Evolutionary conservation across 2,113 vertebrate species (phyloP), one percentile per base, ranked within the genome.

Genomic region (Arenaria interpres): DNA sequence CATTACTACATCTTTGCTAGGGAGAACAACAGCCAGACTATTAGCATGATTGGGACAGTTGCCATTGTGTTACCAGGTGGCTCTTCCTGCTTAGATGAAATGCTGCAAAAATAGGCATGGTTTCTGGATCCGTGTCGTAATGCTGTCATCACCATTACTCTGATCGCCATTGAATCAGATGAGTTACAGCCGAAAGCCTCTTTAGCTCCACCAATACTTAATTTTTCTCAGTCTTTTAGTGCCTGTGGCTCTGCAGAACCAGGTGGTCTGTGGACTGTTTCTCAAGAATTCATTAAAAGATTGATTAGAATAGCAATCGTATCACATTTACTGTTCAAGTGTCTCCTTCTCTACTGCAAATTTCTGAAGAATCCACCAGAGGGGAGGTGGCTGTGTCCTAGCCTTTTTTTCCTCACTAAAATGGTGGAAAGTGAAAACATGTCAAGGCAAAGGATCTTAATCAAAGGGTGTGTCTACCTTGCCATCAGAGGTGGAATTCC

Each of bases 331-430:
- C 45, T 62, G 24, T 85, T 73, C 10, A 39, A 14, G 35, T 53
- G 35, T 78, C 22, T 66, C 7, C 16, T 82, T 54, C 37, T 69
- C 25, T 62, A 19, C 32, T 71, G 43, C 13, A 71, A 0, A 19
- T 50, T 80, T 83, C 41, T 64, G n/a, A 37, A 9, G 30, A 79
- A 37, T 6, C 39, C 24, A 32, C 35, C 19, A 37, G n/a, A 45
- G 25, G 13, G 10, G 45, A 69, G 50, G 46, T 46, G 20, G 46
- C 0, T 39, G n/a, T n/a, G 50, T 12, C 2, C 1, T 45, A n/a
- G 24, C 46, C 10, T 64, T 80, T 68, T 68, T 76, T 9, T 69
- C 39, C 33, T 73, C 4, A 2, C 35, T 80, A 53, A 73, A 88
- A 14, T 56, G 23, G 4, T 76, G 32, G 28, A 14, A 54, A 28